Base-by-base conservation (phyloP, 1,140 invertebrate genomes). In the Whitmania pigra region DNA sequence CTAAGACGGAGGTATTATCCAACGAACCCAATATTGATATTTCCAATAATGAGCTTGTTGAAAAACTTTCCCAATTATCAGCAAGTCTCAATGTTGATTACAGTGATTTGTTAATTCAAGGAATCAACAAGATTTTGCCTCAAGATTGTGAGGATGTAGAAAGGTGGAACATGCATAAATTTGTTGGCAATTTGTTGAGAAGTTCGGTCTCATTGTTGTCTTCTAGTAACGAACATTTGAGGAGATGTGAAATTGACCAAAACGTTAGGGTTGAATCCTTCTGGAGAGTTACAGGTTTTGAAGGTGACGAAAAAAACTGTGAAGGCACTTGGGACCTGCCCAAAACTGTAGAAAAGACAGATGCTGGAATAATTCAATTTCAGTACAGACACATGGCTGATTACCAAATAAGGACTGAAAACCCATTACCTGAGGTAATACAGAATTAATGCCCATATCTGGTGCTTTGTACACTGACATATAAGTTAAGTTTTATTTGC, bases 1-100 rank as follows among this genome's bases (percentile, higher is more conserved):
- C 79, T 2, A 79, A 79, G 75, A 76, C 79, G 17, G 55, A 73
- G 29, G 13, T 78, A 2, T 40, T 78, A 22, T 77, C 78, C 7
- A 40, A 36, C 15, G 72, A 71, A 15, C 29, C 75, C 25, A 43
- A 43, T 15, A 9, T 76, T 13, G 68, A 75, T 53, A 72, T 55
- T 57, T 67, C 57, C 7, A 53, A 72, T 25, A 31, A 71, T 9
- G 36, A 72, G 25, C 13, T 40, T 43, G 25, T 25, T 18, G 22
- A 76, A 3, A 76, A 74, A 68, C 63, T 73, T 69, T 15, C 67
- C 22, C 69, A 71, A 73, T 49, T 49, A 15, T 11, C 22, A 22
- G 22, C 29, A 13, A 25, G 11, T 63, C 29, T 63, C 22, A 63
- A 25, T 11, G 68, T 40, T 27, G 74, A 63, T 55, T 71, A 25